These are phyloP conservation scores for Colostygia pectinataria DNA, from an alignment of 2,888 invertebrate genomes.

Conservation along the genomic window DNA sequence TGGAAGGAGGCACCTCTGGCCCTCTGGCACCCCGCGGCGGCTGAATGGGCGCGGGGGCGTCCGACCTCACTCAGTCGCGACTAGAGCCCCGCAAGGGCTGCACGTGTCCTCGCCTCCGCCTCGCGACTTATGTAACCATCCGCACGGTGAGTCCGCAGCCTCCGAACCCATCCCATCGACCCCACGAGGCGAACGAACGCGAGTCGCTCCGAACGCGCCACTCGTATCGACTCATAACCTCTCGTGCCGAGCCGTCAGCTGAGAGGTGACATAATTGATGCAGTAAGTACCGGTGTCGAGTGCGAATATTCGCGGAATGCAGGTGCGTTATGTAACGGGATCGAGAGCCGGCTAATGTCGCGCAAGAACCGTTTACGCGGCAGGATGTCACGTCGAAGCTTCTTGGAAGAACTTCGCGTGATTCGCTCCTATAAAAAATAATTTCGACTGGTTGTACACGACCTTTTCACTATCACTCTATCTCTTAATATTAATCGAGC, in stretches of 20 bases:
- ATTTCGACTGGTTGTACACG: constrained; percentile 31
- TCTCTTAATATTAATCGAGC: constrained; percentile 11
- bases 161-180: constrained; percentile 65
- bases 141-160: constrained; percentile 79
- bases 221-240: constrained; percentile 52
- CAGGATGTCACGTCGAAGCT: constrained; percentile 39
- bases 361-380: constrained; percentile 29
- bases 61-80: constrained; percentile 73
- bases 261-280: constrained; percentile 79
- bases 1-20: constrained; percentile 52
- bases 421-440: constrained; percentile 38
- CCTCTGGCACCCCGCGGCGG: constrained; percentile 52
- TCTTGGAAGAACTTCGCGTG: constrained; percentile 41
- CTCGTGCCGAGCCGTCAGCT: constrained; percentile 59
- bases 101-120: constrained; percentile 71
- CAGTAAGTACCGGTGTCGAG: constrained; percentile 76
- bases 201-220: constrained; percentile 38
- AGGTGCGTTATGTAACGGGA: constrained; percentile 76
- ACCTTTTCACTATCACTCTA: constrained; percentile 5
- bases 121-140: constrained; percentile 80
- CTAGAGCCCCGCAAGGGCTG: constrained; percentile 73
- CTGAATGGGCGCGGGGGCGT: constrained; percentile 75
- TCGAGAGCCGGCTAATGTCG: constrained; percentile 20
- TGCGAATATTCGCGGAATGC: constrained; percentile 59
- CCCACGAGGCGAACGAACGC: constrained; percentile 43